phyloP scores from a whole-genome alignment of 2,888 invertebrate genomes.

The Chloromyia formosa region DNA sequence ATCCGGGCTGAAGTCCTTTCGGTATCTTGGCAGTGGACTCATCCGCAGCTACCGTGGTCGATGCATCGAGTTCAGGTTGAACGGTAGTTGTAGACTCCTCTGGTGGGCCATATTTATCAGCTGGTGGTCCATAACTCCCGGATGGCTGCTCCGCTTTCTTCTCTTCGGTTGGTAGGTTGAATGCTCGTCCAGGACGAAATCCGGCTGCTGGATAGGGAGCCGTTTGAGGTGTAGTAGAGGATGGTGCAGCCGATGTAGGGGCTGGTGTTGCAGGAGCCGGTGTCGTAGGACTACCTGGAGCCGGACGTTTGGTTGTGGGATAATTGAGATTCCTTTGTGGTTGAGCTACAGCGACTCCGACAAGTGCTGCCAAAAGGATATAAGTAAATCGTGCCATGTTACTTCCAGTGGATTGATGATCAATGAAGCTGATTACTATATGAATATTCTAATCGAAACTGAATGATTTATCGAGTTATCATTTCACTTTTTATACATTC shows the following conservation, averaged over 20 bases:
- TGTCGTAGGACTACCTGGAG: slow-evolving; percentile 12
- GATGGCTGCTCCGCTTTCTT: slow-evolving; percentile 24
- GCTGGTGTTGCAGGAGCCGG: background rate
- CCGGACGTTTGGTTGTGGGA: slow-evolving; percentile 17
- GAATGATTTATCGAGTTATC: slow-evolving; percentile 23
- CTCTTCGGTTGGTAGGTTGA: slow-evolving; percentile 54
- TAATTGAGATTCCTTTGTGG: slow-evolving; percentile 28
- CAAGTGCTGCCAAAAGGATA: slow-evolving; percentile 9
- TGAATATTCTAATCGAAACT: slow-evolving; percentile 31
- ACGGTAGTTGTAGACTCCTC: slow-evolving; percentile 27
- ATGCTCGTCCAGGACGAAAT: slow-evolving; percentile 55
- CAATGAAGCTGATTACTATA: slow-evolving; percentile 14
- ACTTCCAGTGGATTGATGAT: background rate
- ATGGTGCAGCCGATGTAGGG: background rate
- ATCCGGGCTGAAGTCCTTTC: slow-evolving; percentile 27
- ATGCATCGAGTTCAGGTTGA: slow-evolving; percentile 9
- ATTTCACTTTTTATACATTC: slow-evolving; percentile 43
- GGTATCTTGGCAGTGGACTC: background rate
- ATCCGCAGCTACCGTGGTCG: background rate
- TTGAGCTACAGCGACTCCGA: slow-evolving; percentile 17
- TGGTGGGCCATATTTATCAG: slow-evolving; percentile 36
- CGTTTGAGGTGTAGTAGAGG: slow-evolving; percentile 46
- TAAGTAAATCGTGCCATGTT: slow-evolving; percentile 12
- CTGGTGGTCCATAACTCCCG: slow-evolving; percentile 29
- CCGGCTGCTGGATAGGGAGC: slow-evolving; percentile 57